Conservation (phyloP, 2,888 invertebrate species). For the Campoplex nolae region DNA sequence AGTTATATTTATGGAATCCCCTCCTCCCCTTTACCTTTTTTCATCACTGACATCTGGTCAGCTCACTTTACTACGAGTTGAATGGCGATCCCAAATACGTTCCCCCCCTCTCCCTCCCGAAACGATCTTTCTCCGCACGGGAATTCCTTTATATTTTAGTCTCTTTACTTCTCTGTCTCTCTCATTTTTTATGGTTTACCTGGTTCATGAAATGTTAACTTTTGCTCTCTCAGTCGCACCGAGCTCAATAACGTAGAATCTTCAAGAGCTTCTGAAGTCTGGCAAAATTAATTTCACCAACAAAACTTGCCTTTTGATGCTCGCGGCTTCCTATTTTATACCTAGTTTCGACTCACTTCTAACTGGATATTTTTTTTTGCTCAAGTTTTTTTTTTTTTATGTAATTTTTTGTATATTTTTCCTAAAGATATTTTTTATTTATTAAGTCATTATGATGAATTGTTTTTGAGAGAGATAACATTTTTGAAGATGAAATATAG, state of each 20-base stretch:
- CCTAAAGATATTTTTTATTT: no score
- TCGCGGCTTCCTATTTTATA: not conserved
- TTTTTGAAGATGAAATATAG: no score
- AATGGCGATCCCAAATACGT: conserved; percentile 72
- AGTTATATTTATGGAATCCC: conserved; percentile 8
- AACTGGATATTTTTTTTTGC: no score
- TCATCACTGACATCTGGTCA: conserved; percentile 77
- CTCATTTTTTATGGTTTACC: conserved; percentile 63
- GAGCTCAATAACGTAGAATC: not conserved
- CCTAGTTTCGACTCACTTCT: no score
- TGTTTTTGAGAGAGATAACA: no score
- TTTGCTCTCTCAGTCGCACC: conserved; percentile 3
- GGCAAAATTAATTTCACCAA: not conserved
- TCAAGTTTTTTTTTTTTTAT: no score
- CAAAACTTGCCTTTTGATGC: not conserved
- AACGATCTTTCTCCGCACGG: conserved; percentile 60
- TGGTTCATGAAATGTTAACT: conserved; percentile 67
- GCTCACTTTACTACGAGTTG: conserved; percentile 78
- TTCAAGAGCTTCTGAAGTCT: not conserved
- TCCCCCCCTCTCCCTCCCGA: conserved; percentile 4
- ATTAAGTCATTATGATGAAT: no score
- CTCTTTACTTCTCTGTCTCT: not conserved
- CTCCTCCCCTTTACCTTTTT: conserved; percentile 30
- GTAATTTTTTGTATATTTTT: no score
- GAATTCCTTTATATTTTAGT: conserved; percentile 43